Conservation (phyloP, 2,888 invertebrate genomes). For the Brachyopa scutellaris region DNA sequence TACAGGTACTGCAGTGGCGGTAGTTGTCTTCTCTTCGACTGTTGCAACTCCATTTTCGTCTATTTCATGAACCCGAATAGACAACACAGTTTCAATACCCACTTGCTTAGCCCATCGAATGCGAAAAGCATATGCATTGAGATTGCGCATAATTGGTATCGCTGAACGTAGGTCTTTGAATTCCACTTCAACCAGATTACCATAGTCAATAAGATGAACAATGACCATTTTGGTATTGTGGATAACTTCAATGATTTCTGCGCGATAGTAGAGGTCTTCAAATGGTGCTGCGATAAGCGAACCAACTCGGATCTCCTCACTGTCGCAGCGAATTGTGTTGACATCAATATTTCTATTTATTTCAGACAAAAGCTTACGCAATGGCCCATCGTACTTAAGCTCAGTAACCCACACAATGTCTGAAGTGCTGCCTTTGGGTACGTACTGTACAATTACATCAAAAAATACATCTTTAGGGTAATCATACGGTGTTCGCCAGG, state of each 20-base stretch:
- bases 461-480: conserved; percentile 70
- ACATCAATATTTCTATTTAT: conserved; percentile 73
- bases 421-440: conserved; percentile 52
- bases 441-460: conserved; percentile 74
- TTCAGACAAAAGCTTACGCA: conserved; percentile 73
- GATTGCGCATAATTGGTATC: conserved; percentile 75
- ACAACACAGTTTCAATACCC: conserved; percentile 72
- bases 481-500: conserved; percentile 70
- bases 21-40: conserved; percentile 66
- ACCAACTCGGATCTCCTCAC: conserved; percentile 67
- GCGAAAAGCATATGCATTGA: conserved; percentile 74
- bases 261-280: conserved; percentile 73
- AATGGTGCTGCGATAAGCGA: conserved; percentile 74
- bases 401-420: conserved; percentile 74
- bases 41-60: conserved; percentile 56
- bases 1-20: conserved; percentile 37
- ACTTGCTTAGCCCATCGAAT: conserved; percentile 59
- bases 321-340: conserved; percentile 44
- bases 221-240: conserved; percentile 47
- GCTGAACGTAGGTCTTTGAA: conserved; percentile 71
- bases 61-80: conserved; percentile 62
- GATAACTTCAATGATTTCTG: conserved; percentile 61
- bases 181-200: conserved; percentile 73
- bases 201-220: conserved; percentile 75
- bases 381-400: conserved; percentile 64